Conservation (phyloP, 1,140 invertebrate genomes). For the Ceratosolen fusciceps region DNA sequence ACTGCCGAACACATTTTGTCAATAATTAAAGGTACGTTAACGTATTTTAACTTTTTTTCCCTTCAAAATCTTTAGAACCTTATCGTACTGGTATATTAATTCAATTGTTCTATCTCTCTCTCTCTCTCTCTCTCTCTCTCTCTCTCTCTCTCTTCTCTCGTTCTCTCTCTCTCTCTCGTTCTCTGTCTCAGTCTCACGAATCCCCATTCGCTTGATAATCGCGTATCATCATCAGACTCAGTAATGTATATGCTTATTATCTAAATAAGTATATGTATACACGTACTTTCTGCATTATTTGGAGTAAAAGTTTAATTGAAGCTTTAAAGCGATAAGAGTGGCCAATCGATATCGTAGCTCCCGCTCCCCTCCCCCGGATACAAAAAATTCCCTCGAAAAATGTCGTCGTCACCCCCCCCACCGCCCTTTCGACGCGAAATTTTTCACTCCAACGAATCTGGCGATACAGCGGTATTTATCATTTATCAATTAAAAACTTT, state of each 20-base stretch:
- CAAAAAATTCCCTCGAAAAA: not conserved
- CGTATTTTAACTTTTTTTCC: too few relatives aligned
- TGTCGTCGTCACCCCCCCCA: not conserved
- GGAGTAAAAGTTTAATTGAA: conserved; percentile 9
- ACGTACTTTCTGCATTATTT: conserved; percentile 4
- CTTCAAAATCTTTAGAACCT: not conserved
- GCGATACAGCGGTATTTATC: conserved; percentile 31
- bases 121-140: too few relatives aligned
- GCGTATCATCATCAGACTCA: not conserved
- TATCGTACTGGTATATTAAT: too few relatives aligned
- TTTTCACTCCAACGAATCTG: conserved; percentile 25
- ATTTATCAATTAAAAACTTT: conserved; percentile 17
- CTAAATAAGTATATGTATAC: conserved; percentile 10
- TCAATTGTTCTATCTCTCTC: too few relatives aligned
- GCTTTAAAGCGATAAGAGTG: not conserved
- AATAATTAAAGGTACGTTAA: not conserved
- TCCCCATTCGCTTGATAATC: too few relatives aligned
- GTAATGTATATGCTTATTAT: not conserved
- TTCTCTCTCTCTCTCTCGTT: too few relatives aligned
- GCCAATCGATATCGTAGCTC: not conserved
- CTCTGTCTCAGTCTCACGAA: too few relatives aligned
- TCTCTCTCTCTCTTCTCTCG: too few relatives aligned
- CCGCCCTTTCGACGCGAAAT: not conserved
- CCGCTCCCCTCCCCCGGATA: not conserved
- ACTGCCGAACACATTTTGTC: not conserved